These are phyloP conservation scores for Tragulus kanchil DNA, from an alignment of 2,113 vertebrate species.

Conservation along the genomic window DNA sequence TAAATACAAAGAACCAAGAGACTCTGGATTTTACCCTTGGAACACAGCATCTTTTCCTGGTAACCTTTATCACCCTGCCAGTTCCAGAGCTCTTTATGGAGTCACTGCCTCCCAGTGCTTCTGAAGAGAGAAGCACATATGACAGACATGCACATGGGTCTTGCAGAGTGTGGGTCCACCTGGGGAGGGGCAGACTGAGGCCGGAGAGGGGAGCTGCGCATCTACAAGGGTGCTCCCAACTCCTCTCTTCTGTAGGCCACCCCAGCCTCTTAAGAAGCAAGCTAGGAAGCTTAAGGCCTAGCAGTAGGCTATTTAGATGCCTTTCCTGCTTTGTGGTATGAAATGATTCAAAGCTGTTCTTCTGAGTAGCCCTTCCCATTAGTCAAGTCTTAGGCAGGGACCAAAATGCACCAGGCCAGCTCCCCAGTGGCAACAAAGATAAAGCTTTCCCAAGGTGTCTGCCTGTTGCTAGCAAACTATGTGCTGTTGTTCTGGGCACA, in stretches of 20 bases:
- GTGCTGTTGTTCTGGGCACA: background rate
- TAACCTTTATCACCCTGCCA: background rate
- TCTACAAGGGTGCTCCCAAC: background rate
- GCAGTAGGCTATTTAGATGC: conserved; percentile 34
- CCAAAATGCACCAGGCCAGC: background rate
- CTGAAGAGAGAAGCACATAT: background rate
- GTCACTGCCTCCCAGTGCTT: background rate
- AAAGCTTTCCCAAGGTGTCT: conserved; percentile 48
- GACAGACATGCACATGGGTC: background rate
- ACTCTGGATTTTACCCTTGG: background rate
- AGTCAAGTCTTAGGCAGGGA: conserved; percentile 44
- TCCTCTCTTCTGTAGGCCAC: background rate
- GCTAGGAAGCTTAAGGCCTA: background rate
- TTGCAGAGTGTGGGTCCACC: background rate
- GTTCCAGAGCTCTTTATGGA: background rate
- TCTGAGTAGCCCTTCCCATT: background rate
- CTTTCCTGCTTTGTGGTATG: background rate
- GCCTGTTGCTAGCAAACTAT: conserved; percentile 76
- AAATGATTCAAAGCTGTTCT: conserved; percentile 60
- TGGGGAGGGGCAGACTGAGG: background rate
- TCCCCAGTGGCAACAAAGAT: conserved; percentile 51
- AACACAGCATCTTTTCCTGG: conserved; percentile 7
- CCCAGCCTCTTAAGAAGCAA: background rate
- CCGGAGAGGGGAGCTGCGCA: background rate
- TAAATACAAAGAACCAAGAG: background rate